Percentiles rank a stretch among this genome's conserved stretches.
Conservation (phyloP, 2,113 vertebrate genomes). For the Forbesichthys agassizii region DNA sequence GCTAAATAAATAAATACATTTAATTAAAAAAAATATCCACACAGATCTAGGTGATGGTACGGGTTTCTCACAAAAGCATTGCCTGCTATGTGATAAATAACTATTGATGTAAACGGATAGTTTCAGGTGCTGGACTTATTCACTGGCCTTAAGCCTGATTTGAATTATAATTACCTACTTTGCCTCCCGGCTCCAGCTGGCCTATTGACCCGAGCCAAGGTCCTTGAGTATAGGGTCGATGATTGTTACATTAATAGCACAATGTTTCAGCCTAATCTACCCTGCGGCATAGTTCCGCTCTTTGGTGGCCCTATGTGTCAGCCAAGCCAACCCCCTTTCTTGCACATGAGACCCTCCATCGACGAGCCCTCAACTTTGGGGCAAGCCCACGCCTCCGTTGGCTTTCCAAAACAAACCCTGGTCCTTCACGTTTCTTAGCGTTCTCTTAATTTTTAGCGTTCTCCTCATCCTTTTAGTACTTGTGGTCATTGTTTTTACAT, state of each 20-base stretch:
- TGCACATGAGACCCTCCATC: constrained; percentile 21
- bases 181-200: constrained; percentile 36
- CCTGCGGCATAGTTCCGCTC: constrained; percentile 47
- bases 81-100: no score
- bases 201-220: constrained; percentile 28
- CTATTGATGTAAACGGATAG: neutral
- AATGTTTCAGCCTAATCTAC: constrained; percentile 36
- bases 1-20: no score
- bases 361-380: constrained; percentile 36
- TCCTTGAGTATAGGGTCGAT: constrained; percentile 21
- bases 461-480: no score
- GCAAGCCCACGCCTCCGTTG: constrained; percentile 43
- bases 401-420: constrained; percentile 28
- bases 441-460: constrained; percentile 1
- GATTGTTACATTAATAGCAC: constrained; percentile 62
- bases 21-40: no score
- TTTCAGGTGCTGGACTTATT: neutral
- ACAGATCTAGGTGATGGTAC: no score
- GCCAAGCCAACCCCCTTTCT: no score
- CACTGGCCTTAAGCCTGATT: constrained; percentile 20
- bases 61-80: no score
- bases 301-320: constrained; percentile 13
- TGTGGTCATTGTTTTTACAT: no score
- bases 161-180: constrained; percentile 43
- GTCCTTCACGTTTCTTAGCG: constrained; percentile 26